Evolutionary conservation across 2,797 vertebrate species (phyloP), one percentile per base, ranked within the genome.

Genomic region (Notolabrus celidotus): DNA sequence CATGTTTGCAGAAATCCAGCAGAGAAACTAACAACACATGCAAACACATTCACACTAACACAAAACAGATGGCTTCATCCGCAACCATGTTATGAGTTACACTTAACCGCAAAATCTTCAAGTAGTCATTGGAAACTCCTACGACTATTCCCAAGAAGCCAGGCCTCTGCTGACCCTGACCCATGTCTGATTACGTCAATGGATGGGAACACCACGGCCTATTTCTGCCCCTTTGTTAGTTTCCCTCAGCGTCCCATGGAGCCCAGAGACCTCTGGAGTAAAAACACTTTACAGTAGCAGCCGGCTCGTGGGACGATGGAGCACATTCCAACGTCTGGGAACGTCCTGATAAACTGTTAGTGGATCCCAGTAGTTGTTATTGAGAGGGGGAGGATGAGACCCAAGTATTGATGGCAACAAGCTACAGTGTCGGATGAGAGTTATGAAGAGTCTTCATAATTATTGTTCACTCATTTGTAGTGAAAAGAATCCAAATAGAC

Each of bases 121-220:
- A 8, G 61, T 64, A 74, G 62, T 54, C 45, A 54, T 54, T 80
- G 71, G 69, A 81, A 84, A 83, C 65, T 77, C 59, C 52, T 75
- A 51, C 79, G 84, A 49, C 67, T 47, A 36, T 59, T 80, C 61
- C 79, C 56, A 11, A 83, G 83, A 80, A 56, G 17, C 52, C 64
- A 39, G 72, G 68, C 86, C 86, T 83, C 68, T 61, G 72, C 63
- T 63, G 80, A 88, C 84, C 82, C 80, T 55, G 79, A 87, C 83
- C 88, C 61, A 58, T 31, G 66, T 51, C 38, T 19, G 36, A 77
- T 89, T 86, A 83, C 87, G 64, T 94, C 88, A 90, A 70, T 78
- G 20, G 70, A 84, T 93, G 93, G 93, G 94, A 94, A 94, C 81
- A 45, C 61, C 74, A 55, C 29, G 89, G 86, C 92, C 93, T 85